Percentiles rank a stretch among this genome's conserved stretches.
Conservation (phyloP, 2,113 vertebrate species). For the Saccopteryx bilineata region DNA sequence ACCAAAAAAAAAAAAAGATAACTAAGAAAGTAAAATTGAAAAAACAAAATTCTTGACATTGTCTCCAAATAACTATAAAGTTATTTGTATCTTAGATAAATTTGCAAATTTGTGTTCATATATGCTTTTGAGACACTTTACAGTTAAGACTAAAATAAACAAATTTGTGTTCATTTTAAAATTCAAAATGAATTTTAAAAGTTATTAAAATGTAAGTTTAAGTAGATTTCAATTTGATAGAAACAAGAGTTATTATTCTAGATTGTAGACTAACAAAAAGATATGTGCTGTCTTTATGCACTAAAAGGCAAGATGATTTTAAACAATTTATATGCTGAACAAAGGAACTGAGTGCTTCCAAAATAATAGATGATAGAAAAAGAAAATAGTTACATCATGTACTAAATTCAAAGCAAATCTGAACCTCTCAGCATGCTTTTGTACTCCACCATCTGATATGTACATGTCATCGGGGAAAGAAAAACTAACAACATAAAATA, state of each 20-base stretch:
- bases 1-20: too few species aligned
- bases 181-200: constrained; percentile 14
- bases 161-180: neutral
- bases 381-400: neutral
- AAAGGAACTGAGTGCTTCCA: neutral
- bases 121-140: neutral
- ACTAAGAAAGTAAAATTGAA: constrained; percentile 3
- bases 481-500: constrained; percentile 56
- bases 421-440: constrained; percentile 34
- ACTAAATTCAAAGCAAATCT: constrained; percentile 21
- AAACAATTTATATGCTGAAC: constrained; percentile 29
- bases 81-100: constrained; percentile 1
- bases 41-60: neutral
- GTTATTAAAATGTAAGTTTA: neutral
- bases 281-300: neutral
- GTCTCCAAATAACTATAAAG: neutral
- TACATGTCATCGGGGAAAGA: constrained; percentile 53
- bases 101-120: neutral
- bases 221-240: constrained; percentile 14
- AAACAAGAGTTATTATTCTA: constrained; percentile 20
- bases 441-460: constrained; percentile 59
- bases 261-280: neutral
- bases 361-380: neutral
- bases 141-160: neutral
- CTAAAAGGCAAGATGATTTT: constrained; percentile 19